These are phyloP conservation scores for Bugula neritina DNA, from an alignment of 2,888 invertebrate genomes.

Conservation along the genomic window DNA sequence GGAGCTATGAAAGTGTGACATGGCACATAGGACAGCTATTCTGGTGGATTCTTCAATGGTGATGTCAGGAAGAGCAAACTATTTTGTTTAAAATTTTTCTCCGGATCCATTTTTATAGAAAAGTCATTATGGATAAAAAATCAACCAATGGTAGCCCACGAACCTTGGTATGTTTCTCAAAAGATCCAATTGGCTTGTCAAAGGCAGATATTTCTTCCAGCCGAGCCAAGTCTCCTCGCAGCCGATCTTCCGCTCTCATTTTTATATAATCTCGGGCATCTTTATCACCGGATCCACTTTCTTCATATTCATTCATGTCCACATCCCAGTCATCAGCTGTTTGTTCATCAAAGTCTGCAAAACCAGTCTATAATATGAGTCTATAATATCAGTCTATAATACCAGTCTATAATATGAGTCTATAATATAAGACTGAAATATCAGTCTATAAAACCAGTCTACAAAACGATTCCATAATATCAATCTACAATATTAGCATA, in stretches of 20 bases:
- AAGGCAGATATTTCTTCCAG: background rate
- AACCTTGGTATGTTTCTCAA: slow-evolving; percentile 54
- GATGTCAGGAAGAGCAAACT: no score
- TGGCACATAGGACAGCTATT: no score
- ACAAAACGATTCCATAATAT: slow-evolving; percentile 47
- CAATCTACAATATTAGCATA: no score
- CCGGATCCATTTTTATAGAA: no score
- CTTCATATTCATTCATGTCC: slow-evolving; percentile 58
- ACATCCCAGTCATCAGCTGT: slow-evolving; percentile 60
- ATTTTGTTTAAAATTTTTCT: no score
- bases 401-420: no score
- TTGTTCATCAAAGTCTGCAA: slow-evolving; percentile 56
- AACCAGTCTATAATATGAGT: no score
- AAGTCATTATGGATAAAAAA: no score
- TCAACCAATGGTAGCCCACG: no score
- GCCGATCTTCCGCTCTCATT: slow-evolving; percentile 51
- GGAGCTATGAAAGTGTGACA: no score
- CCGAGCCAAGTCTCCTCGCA: slow-evolving; percentile 22
- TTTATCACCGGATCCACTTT: slow-evolving; percentile 50
- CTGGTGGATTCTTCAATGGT: no score
- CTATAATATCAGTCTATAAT: slow-evolving; percentile 50
- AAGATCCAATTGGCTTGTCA: slow-evolving; percentile 41
- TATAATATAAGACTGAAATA: slow-evolving; percentile 49
- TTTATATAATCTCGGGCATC: slow-evolving; percentile 55
- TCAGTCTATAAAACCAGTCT: no score